Evolutionary conservation across 2,888 invertebrate species (phyloP), one percentile per base, ranked within the genome.

Genomic region (Orthosia cruda): DNA sequence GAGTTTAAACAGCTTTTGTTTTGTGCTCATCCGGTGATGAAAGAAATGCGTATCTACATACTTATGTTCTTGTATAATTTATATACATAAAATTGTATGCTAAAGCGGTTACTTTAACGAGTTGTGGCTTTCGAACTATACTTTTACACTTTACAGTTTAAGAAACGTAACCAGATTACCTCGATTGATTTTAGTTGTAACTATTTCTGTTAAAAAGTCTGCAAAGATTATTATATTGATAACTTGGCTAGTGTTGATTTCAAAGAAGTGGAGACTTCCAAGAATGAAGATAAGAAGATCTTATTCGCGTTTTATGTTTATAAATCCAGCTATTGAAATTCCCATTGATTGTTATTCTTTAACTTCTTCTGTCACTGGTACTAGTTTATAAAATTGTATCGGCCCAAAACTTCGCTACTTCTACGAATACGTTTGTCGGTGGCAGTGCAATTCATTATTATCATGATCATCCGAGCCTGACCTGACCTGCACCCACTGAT

Each of bases 21-120:
- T 79, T 66, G 65, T 66, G 54, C 62, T 79, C 65, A 66, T 83
- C 65, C 73, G 61, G 73, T 45, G 73, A 62, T 83, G 57, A 79
- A 73, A 74, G 58, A 73, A 81, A 73, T 26, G 23, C 54, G 45
- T 73, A 55, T 18, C 26, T 26, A 63, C 54, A 59, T 78, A 69
- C 63, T 81, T 62, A 73, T 69, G 74, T 15, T 69, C 62, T 16
- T 55, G 50, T 50, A 73, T 80, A 66, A 66, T 78, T 83, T 66
- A 40, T 40, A 9, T 40, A 9, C 40, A 1, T 40, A 66, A 50
- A 49, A 62, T 79, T 58, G 62, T 73, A 69, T 57, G 49, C 23
- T 20, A 20, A 57, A 72, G 59, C 57, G 45, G 57, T 65, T 83
- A 68, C 54, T 79, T 77, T 83, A 68, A 67, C 52, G 67, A 61